These are phyloP conservation scores for Zonitis immaculata DNA, from an alignment of 2,888 invertebrate genomes.

Conservation along the genomic window DNA sequence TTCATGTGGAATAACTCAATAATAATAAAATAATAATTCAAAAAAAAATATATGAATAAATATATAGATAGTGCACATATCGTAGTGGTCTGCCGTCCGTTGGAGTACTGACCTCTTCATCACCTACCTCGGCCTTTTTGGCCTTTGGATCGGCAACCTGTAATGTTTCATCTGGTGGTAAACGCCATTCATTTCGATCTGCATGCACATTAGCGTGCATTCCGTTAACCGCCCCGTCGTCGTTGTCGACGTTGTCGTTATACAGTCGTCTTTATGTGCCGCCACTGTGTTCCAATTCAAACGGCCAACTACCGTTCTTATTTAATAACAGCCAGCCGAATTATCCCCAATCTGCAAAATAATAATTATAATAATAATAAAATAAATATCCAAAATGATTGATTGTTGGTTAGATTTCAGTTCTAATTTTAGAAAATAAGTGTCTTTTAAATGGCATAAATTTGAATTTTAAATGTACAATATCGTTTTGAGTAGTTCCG, in stretches of 20 bases:
- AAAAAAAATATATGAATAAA: background rate
- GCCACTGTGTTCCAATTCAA: constrained; percentile 39
- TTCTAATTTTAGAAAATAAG: too few species aligned
- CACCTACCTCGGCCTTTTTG: constrained; percentile 64
- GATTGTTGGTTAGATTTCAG: too few species aligned
- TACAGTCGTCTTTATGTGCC: constrained; percentile 47
- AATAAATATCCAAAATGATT: too few species aligned
- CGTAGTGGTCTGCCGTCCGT: constrained; percentile 7
- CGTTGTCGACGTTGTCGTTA: constrained; percentile 39
- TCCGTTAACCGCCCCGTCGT: constrained; percentile 61
- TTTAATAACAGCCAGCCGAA: constrained; percentile 15
- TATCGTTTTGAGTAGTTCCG: too few species aligned
- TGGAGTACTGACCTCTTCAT: constrained; percentile 56
- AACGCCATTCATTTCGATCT: constrained; percentile 87
- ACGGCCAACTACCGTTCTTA: constrained; percentile 18
- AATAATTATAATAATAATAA: too few species aligned
- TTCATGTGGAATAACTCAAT: background rate
- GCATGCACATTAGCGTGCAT: constrained; percentile 89
- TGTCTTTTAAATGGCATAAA: too few species aligned
- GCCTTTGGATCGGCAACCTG: constrained; percentile 85
- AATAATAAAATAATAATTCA: background rate
- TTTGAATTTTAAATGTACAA: too few species aligned
- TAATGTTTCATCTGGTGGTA: constrained; percentile 87
- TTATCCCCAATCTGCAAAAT: background rate
- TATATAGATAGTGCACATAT: background rate